Evolutionary conservation across 2,113 vertebrate genomes (phyloP).

Genomic region (Erythrocebus patas): DNA sequence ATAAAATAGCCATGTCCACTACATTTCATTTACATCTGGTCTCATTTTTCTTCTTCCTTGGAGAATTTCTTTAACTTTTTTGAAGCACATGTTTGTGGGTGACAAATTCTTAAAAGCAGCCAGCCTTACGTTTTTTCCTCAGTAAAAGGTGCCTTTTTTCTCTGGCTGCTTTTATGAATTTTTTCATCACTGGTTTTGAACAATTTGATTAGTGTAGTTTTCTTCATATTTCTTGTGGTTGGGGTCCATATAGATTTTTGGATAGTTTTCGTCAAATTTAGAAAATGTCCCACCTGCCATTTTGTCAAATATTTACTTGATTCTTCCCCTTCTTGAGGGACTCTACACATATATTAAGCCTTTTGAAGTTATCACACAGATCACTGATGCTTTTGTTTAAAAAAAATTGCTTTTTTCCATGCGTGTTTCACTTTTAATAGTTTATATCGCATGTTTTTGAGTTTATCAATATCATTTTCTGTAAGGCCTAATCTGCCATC

Average conservation of each 20-base stretch:
- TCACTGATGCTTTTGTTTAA: neutral
- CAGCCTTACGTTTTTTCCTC: neutral
- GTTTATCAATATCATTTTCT: neutral
- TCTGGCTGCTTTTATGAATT: neutral
- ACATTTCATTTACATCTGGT: neutral
- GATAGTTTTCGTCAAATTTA: neutral
- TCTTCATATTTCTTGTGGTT: neutral
- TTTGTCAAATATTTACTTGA: neutral
- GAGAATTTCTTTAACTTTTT: neutral
- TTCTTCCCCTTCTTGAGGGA: neutral
- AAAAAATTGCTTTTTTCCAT: neutral
- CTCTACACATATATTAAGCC: neutral
- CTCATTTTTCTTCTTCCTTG: neutral
- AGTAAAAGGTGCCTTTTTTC: neutral
- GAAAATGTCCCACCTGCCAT: neutral
- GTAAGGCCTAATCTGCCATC: neutral
- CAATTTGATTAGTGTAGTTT: conserved; percentile 1
- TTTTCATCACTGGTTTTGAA: neutral
- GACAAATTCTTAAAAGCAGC: neutral
- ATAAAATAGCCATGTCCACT: neutral
- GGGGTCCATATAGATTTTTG: neutral
- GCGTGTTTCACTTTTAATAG: neutral
- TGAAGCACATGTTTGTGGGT: neutral
- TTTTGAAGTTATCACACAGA: neutral
- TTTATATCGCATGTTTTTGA: neutral